Conservation (phyloP, 1,140 invertebrate species). For the Himalopsyche phryganea region DNA sequence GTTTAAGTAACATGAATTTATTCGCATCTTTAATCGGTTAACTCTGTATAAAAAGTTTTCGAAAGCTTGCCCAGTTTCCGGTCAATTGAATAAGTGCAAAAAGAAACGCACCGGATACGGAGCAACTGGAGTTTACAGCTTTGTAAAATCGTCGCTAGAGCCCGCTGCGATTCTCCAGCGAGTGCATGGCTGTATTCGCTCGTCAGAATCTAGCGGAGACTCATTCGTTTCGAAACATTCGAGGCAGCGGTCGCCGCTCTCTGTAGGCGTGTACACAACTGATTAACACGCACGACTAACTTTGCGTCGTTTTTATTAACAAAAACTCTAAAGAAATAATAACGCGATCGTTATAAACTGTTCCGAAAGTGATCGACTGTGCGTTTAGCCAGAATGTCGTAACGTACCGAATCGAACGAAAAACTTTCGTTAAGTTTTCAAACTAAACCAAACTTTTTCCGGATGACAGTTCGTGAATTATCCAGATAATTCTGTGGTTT, state of each 20-base stretch:
- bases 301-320: no score
- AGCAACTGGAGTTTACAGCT: background rate
- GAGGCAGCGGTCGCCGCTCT: constrained; percentile 4
- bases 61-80: no score
- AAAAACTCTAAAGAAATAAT: no score
- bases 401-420: background rate
- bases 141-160: constrained; percentile 3
- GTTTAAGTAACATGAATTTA: no score
- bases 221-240: constrained; percentile 19
- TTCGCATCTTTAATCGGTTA: no score
- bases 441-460: background rate
- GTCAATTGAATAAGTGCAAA: no score
- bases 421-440: no score
- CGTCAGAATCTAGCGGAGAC: background rate
- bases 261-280: constrained; percentile 2
- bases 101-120: no score
- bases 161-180: background rate
- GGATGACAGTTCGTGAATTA: constrained; percentile 2
- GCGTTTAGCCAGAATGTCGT: background rate
- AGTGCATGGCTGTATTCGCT: background rate
- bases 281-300: background rate
- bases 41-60: no score
- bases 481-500: no score
- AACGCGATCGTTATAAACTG: no score
- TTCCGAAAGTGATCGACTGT: no score